Conservation (phyloP, 2,888 invertebrate species). For the Pammene aurita region DNA sequence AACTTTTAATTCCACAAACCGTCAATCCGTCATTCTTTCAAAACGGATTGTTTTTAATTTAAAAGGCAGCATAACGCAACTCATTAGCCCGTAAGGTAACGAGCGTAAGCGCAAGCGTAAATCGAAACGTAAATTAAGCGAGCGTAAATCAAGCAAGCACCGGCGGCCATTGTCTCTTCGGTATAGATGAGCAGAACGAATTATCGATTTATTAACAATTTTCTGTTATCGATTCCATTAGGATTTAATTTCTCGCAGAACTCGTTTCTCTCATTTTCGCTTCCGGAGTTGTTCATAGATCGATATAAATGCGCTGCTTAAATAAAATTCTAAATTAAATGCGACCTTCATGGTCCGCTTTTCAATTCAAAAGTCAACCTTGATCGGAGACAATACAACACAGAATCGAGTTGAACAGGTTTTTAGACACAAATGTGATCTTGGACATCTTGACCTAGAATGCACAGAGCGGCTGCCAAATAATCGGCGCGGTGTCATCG, state of each 20-base stretch:
- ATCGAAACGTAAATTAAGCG: conserved; percentile 62
- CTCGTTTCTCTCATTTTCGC: conserved; percentile 17
- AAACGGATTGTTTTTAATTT: conserved; percentile 68
- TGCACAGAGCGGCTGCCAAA: conserved; percentile 74
- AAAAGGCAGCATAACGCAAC: conserved; percentile 63
- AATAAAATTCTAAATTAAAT: conserved; percentile 24
- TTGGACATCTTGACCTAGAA: conserved; percentile 75
- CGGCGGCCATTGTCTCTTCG: conserved; percentile 71
- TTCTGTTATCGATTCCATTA: conserved; percentile 62
- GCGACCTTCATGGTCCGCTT: conserved; percentile 32
- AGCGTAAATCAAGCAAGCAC: conserved; percentile 77
- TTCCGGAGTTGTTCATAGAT: conserved; percentile 24
- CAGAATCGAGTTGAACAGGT: conserved; percentile 42
- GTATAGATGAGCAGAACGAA: conserved; percentile 51
- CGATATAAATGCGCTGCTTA: conserved; percentile 12
- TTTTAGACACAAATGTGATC: conserved; percentile 61
- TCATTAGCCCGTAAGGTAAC: conserved; percentile 74
- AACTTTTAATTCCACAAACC: conserved; percentile 44
- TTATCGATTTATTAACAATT: conserved; percentile 54
- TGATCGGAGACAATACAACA: conserved; percentile 38
- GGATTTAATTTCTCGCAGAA: conserved; percentile 26
- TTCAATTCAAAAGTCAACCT: conserved; percentile 35
- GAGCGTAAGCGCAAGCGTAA: conserved; percentile 34
- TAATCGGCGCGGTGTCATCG: conserved; percentile 77
- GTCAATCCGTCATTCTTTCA: conserved; percentile 51